Evolutionary conservation across 2,888 invertebrate genomes (phyloP), one percentile per base, ranked within the genome.

Genomic region (Diadromus collaris): DNA sequence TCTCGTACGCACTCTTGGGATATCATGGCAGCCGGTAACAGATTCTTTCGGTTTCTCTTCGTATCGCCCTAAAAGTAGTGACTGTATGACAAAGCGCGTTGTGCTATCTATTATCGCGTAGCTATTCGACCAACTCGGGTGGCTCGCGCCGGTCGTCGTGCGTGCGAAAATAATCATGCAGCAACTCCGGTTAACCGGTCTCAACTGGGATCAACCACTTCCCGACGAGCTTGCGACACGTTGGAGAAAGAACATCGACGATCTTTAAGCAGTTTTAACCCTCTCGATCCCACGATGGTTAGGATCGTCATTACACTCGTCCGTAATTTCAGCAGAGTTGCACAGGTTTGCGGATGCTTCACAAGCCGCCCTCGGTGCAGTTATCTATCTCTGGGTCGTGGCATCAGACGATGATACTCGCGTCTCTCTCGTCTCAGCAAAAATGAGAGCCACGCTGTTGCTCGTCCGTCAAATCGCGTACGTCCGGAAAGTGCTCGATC

Each of bases 331-430:
- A 10, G 34, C 78, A 1, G 79, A 83, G 38, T 9, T 83, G 0
- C 82, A 81, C 44, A 79, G 76, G 0, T 82, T 83, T 32, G 78
- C 80, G 16, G 82, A 82, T 38, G 81, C 81, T 0, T 82, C 81
- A 6, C 78, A 80, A 21, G n/a, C 64, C 2, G 82, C 83, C 2
- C 78, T 82, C 64, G 76, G 74, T 10, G 82, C 81, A 0, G 54
- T 67, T 0, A 24, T 67, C 16, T 67, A 54, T 3, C 13, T 54
- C 2, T 54, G 67, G 2, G 24, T 54, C 0, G 0, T 27, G 29
- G 6, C 16, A 44, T 6, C 10, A n/a, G n/a, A 46, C 32, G n/a
- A 21, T n/a, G 21, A 19, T 2, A 2, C 19, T 3, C 46, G 34
- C 0, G 21, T 48, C 2, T 13, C 61, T 0, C 48, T 71, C 27